Conservation (phyloP, 1,140 invertebrate species). For the Cepaea nemoralis region DNA sequence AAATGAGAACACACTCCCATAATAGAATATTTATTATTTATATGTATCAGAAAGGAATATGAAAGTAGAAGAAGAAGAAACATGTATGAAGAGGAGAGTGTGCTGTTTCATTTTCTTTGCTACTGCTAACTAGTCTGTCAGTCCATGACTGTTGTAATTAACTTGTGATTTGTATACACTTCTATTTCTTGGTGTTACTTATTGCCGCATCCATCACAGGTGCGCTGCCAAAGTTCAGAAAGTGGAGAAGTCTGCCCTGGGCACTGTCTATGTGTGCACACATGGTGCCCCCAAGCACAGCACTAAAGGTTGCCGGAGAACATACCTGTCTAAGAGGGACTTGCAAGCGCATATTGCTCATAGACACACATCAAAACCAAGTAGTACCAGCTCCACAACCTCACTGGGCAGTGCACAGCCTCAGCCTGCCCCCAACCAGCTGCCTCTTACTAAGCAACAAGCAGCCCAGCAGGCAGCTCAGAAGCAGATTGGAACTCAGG, state of each 20-base stretch:
- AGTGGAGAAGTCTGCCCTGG: conserved; percentile 93
- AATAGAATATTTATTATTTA: too few species aligned
- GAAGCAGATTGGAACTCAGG: conserved; percentile 7
- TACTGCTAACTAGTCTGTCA: too few species aligned
- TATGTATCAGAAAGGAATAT: too few species aligned
- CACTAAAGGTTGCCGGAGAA: conserved; percentile 88
- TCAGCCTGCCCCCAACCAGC: conserved; percentile 14
- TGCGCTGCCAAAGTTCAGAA: conserved; percentile 90
- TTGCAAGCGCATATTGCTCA: conserved; percentile 94
- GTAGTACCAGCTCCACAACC: conserved; percentile 23
- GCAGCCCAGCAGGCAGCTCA: conserved; percentile 35
- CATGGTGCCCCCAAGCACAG: conserved; percentile 91
- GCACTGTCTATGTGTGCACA: conserved; percentile 96
- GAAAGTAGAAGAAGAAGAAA: too few species aligned
- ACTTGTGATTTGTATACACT: too few species aligned
- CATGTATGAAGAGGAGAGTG: too few species aligned
- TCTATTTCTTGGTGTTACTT: too few species aligned
- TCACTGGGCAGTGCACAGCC: conserved; percentile 11
- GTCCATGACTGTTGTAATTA: too few species aligned
- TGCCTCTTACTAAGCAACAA: conserved; percentile 33
- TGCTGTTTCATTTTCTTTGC: too few species aligned
- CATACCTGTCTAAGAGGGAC: conserved; percentile 88
- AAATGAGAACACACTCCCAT: too few species aligned
- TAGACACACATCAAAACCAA: conserved; percentile 76
- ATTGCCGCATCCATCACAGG: conserved; percentile 70